A percentile compares a stretch with the other conserved stretches of the same genome.
Conservation (phyloP, 2,888 invertebrate genomes). For the Drosophila buzzatii region DNA sequence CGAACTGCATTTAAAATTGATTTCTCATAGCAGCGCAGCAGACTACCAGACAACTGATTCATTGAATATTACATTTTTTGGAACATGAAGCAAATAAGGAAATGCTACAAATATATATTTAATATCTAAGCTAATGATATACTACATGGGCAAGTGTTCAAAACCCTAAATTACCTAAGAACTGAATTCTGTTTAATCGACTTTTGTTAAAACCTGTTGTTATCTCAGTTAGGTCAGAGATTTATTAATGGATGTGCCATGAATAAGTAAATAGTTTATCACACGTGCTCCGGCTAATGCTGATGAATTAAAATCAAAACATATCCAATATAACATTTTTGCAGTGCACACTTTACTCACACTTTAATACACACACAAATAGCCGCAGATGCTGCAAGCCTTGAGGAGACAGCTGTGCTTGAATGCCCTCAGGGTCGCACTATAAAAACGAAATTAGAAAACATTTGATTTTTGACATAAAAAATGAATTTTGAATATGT, state of each 20-base stretch:
- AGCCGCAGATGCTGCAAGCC: conserved; percentile 1
- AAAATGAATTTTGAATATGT: not conserved
- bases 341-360: not conserved
- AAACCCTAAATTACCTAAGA: not conserved
- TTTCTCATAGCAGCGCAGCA: too few relatives aligned
- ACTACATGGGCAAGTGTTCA: too few relatives aligned
- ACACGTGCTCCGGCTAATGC: not conserved
- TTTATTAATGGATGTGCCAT: not conserved
- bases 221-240: not conserved
- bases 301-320: not conserved
- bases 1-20: not conserved
- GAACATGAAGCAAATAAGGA: not conserved
- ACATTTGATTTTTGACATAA: not conserved
- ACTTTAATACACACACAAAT: not conserved
- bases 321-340: not conserved
- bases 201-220: not conserved
- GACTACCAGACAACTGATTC: too few relatives aligned
- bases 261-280: not conserved
- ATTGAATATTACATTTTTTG: too few relatives aligned
- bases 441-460: not conserved
- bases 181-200: not conserved
- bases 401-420: conserved; percentile 4
- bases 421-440: not conserved
- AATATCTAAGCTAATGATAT: too few relatives aligned
- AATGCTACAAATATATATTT: too few relatives aligned